Conservation (phyloP, 2,113 vertebrate genomes). For the Sinocyclocheilus maitianheensis region DNA sequence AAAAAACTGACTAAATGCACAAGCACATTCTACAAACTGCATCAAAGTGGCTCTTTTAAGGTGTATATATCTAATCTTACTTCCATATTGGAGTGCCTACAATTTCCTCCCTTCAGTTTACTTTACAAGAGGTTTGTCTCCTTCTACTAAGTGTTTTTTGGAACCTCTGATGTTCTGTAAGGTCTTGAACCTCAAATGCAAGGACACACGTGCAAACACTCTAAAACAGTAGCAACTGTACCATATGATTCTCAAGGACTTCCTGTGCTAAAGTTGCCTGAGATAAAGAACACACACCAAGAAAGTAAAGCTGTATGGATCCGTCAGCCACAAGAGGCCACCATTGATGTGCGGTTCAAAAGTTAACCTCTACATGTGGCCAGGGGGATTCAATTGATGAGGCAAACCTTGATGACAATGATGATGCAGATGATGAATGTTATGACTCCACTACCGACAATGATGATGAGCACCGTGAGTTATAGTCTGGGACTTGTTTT, state of each 20-base stretch:
- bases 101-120: background rate
- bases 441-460: background rate
- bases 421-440: constrained; percentile 34
- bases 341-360: constrained; percentile 19
- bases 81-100: background rate
- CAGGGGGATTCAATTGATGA: background rate
- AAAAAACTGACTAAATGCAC: no score
- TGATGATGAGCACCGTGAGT: constrained; percentile 8
- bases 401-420: constrained; percentile 16
- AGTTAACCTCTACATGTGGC: background rate
- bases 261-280: background rate
- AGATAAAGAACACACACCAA: constrained; percentile 3
- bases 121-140: background rate
- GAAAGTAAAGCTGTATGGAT: constrained; percentile 17
- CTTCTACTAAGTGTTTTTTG: background rate
- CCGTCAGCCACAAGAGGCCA: constrained; percentile 17
- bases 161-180: background rate
- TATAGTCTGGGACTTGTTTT: background rate
- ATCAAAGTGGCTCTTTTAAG: background rate
- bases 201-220: constrained; percentile 14
- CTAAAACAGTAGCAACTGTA: background rate
- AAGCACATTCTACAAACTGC: no score
- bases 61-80: background rate
- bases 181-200: background rate
- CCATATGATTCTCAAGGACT: constrained; percentile 6